These are phyloP conservation scores for Hyla sarda DNA, from an alignment of 2,113 vertebrate genomes.

Conservation along the genomic window DNA sequence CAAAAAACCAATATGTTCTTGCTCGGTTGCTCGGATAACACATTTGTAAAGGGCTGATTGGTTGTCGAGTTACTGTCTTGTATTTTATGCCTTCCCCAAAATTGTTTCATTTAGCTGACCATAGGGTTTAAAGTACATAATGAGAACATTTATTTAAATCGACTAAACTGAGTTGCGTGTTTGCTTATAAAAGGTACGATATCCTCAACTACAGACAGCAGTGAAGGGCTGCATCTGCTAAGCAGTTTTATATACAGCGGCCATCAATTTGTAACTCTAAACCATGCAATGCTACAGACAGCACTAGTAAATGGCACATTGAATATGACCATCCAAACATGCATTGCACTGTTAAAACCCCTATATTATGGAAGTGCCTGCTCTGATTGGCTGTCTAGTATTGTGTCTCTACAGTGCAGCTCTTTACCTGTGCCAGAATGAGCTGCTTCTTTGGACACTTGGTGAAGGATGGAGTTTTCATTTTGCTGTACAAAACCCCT, in stretches of 20 bases:
- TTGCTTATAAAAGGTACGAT: neutral
- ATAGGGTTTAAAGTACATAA: neutral
- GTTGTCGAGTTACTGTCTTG: slow-evolving; percentile 27
- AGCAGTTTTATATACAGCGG: neutral
- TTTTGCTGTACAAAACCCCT: too few relatives aligned
- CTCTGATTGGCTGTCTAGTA: too few relatives aligned
- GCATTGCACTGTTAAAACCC: too few relatives aligned
- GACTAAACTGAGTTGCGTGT: neutral
- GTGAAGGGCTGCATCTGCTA: neutral
- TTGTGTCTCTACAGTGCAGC: too few relatives aligned
- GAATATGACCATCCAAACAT: too few relatives aligned
- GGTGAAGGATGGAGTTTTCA: too few relatives aligned
- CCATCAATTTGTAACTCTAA: too few relatives aligned
- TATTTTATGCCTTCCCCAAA: slow-evolving; percentile 21
- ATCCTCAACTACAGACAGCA: neutral
- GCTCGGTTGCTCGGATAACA: slow-evolving; percentile 49
- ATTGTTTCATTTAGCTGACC: neutral
- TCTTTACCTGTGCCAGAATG: too few relatives aligned
- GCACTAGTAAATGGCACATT: too few relatives aligned
- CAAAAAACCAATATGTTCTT: slow-evolving; percentile 32
- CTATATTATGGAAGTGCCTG: too few relatives aligned
- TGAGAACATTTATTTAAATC: slow-evolving; percentile 31
- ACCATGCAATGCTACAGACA: too few relatives aligned
- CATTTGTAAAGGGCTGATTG: slow-evolving; percentile 17
- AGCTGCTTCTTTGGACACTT: too few relatives aligned